A percentile compares a stretch with the other conserved stretches of the same genome.
phyloP scores from a whole-genome alignment of 2,113 vertebrate genomes.

The Microtus oregoni region DNA sequence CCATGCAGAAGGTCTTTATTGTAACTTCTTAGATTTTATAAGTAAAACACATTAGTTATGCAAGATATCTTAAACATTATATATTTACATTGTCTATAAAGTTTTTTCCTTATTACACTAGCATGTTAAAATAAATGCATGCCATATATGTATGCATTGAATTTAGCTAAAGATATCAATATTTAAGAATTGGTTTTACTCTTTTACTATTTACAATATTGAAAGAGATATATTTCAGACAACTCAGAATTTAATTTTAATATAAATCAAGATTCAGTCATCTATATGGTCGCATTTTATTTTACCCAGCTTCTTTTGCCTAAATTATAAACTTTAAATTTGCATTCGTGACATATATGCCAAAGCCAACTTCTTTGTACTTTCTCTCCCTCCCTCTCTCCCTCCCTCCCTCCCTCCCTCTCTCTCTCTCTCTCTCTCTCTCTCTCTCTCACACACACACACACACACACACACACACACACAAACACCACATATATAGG shows the following conservation, averaged over 20 bases:
- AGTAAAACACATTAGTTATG: not conserved
- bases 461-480: too few species aligned
- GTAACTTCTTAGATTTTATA: not conserved
- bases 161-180: not conserved
- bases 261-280: not conserved
- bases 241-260: not conserved
- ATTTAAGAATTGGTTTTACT: not conserved
- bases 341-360: not conserved
- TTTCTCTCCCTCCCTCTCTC: too few species aligned
- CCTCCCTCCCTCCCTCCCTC: accelerated
- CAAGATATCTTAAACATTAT: not conserved
- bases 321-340: not conserved
- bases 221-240: not conserved
- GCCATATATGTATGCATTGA: too few species aligned
- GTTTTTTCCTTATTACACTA: not conserved
- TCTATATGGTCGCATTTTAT: not conserved
- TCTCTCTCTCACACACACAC: too few species aligned
- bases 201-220: too few species aligned
- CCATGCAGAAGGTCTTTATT: not conserved
- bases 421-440: too few species aligned
- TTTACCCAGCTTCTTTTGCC: not conserved
- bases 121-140: not conserved
- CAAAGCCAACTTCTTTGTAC: not conserved
- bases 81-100: not conserved
- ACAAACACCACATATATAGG: too few species aligned